phyloP scores from a whole-genome alignment of 1,140 invertebrate species.

The Tribolium castaneum region DNA sequence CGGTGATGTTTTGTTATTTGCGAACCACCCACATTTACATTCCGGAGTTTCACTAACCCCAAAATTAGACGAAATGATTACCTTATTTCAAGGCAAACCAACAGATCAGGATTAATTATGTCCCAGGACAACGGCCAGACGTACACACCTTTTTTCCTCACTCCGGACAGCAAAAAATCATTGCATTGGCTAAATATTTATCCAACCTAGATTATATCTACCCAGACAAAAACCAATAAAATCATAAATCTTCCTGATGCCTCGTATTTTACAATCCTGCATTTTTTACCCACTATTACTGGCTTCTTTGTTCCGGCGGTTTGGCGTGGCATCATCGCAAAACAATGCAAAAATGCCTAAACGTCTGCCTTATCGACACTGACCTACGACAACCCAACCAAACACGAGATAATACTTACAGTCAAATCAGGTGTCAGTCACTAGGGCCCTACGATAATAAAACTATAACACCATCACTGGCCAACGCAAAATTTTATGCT shows the following conservation, averaged over 20 bases:
- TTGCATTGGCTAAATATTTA: slow-evolving; percentile 5
- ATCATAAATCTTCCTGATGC: slow-evolving; percentile 8
- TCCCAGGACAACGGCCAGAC: slow-evolving; percentile 8
- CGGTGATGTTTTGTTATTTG: slow-evolving; percentile 33
- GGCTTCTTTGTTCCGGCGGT: background rate
- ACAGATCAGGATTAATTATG: slow-evolving; percentile 29
- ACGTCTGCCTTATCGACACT: background rate
- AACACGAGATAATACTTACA: background rate
- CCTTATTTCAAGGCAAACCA: slow-evolving; percentile 25
- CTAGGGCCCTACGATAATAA: background rate
- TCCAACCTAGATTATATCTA: background rate
- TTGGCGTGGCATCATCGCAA: background rate
- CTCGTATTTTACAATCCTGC: background rate
- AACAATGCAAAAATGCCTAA: background rate
- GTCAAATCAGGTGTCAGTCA: background rate
- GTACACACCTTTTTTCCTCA: background rate
- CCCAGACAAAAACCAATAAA: background rate
- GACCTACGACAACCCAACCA: background rate
- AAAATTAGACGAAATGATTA: slow-evolving; percentile 38
- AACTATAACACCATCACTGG: too few species aligned
- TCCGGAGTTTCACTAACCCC: slow-evolving; percentile 35
- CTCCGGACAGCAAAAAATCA: background rate
- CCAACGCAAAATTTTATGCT: too few species aligned
- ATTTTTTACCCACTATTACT: background rate
- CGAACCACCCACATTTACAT: slow-evolving; percentile 36